phyloP scores from a whole-genome alignment of 2,113 vertebrate genomes.

The Cyprinodon tularosa region DNA sequence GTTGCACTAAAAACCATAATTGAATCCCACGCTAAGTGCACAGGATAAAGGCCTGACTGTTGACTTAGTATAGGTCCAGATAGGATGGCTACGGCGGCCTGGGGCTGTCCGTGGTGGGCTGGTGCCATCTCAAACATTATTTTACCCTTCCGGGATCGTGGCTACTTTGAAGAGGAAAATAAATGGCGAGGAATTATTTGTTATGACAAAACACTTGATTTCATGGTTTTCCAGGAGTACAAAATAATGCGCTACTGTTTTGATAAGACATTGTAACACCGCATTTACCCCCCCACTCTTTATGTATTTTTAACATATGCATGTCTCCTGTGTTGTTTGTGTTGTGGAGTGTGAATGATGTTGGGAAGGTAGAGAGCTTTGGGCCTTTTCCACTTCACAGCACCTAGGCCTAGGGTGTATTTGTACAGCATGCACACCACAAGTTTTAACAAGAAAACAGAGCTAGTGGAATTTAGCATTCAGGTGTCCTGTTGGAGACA shows the following conservation, averaged over 20 bases:
- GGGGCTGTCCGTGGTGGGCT: slow-evolving; percentile 34
- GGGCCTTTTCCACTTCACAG: slow-evolving; percentile 75
- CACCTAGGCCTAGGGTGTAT: slow-evolving; percentile 59
- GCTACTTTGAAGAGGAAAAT: slow-evolving; percentile 4
- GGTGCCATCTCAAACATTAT: slow-evolving; percentile 51
- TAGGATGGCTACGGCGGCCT: slow-evolving; percentile 43
- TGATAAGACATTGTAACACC: slow-evolving; percentile 37
- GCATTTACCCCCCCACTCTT: slow-evolving; percentile 10
- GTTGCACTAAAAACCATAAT: slow-evolving; percentile 49
- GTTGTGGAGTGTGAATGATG: slow-evolving; percentile 70
- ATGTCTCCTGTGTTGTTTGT: slow-evolving; percentile 55
- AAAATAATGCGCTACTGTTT: slow-evolving; percentile 24
- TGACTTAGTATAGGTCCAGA: slow-evolving; percentile 58
- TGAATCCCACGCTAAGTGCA: slow-evolving; percentile 62
- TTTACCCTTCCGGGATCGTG: slow-evolving; percentile 23
- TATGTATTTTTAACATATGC: slow-evolving; percentile 12
- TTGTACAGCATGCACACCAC: slow-evolving; percentile 53
- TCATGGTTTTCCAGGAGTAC: slow-evolving; percentile 1
- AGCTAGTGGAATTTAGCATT: slow-evolving; percentile 48
- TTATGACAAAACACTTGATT: slow-evolving; percentile 18
- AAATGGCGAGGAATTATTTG: slow-evolving; percentile 13
- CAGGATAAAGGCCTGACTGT: slow-evolving; percentile 52
- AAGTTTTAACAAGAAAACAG: slow-evolving; percentile 68
- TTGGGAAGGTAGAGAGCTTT: slow-evolving; percentile 71
- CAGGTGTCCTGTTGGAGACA: slow-evolving; percentile 41